Conservation (phyloP, 2,888 invertebrate species). For the Calephelis perditalis region DNA sequence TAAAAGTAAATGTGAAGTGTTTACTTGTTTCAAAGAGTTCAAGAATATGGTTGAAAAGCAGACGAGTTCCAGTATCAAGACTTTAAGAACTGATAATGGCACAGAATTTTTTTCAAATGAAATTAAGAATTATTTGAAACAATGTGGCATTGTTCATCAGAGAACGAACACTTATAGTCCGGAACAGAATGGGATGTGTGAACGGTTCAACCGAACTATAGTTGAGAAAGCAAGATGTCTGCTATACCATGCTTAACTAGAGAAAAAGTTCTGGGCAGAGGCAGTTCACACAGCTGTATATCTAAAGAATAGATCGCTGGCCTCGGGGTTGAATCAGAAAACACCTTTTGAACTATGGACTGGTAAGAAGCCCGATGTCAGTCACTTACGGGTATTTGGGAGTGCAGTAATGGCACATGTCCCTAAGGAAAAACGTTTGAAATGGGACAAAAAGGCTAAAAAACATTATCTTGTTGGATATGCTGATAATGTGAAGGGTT, state of each 20-base stretch:
- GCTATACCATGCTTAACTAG: constrained; percentile 18
- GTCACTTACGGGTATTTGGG: constrained; percentile 23
- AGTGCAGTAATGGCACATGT: constrained; percentile 27
- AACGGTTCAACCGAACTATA: constrained; percentile 24
- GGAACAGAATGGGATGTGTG: constrained; percentile 36
- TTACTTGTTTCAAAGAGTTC: constrained; percentile 22
- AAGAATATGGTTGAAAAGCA: constrained; percentile 32
- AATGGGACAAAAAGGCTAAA: constrained; percentile 28
- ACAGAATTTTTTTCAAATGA: constrained; percentile 15
- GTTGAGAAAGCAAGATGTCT: constrained; percentile 21
- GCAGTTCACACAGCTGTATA: too few species aligned
- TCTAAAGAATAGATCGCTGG: constrained; percentile 24
- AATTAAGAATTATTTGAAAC: constrained; percentile 16
- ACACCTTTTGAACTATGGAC: constrained; percentile 32
- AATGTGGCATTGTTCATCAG: constrained; percentile 37
- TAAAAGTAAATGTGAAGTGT: constrained; percentile 19
- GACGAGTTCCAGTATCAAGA: constrained; percentile 32
- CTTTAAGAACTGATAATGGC: constrained; percentile 17
- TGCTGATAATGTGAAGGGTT: constrained; percentile 30
- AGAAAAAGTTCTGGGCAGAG: too few species aligned
- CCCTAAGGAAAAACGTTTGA: constrained; percentile 17
- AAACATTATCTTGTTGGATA: constrained; percentile 27
- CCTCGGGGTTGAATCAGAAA: constrained; percentile 24
- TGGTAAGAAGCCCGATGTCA: constrained; percentile 25
- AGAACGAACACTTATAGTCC: constrained; percentile 36